Conservation (phyloP, 1,140 invertebrate genomes). For the Matsumurasca onukii region DNA sequence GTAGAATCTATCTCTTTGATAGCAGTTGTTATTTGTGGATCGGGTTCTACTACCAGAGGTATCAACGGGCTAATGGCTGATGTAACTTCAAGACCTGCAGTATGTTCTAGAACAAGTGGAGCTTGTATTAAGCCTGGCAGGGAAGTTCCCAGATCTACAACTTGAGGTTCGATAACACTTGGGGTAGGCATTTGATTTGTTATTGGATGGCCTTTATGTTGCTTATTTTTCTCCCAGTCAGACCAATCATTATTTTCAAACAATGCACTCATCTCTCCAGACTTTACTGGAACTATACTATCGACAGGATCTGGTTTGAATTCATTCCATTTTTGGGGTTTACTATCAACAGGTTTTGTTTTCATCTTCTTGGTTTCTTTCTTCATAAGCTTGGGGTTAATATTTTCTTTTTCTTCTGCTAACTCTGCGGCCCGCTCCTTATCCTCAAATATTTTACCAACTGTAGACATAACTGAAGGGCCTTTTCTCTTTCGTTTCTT, state of each 20-base stretch:
- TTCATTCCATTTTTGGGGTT: conserved; percentile 26
- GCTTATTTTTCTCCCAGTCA: neutral
- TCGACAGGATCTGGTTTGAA: conserved; percentile 17
- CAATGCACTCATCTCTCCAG: conserved; percentile 7
- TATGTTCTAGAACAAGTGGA: conserved; percentile 52
- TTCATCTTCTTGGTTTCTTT: neutral
- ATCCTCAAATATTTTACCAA: conserved; percentile 67
- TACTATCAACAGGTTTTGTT: neutral
- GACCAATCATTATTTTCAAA: conserved; percentile 39
- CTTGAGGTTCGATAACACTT: conserved; percentile 52
- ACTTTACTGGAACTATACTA: conserved; percentile 3
- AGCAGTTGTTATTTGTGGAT: conserved; percentile 49
- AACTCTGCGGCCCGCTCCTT: conserved; percentile 65
- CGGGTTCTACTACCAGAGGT: conserved; percentile 55
- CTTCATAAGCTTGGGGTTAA: conserved; percentile 44
- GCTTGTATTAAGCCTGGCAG: conserved; percentile 45
- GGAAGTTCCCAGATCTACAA: conserved; percentile 48
- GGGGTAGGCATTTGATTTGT: conserved; percentile 54
- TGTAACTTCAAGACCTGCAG: conserved; percentile 59
- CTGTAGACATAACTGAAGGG: conserved; percentile 57
- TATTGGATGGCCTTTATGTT: conserved; percentile 35
- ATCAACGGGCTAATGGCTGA: conserved; percentile 61
- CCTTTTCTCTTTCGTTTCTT: conserved; percentile 59
- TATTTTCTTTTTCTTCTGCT: conserved; percentile 50
- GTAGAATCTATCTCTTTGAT: conserved; percentile 52